Conservation (phyloP, 2,888 invertebrate genomes). For the Zelleria hepariella region DNA sequence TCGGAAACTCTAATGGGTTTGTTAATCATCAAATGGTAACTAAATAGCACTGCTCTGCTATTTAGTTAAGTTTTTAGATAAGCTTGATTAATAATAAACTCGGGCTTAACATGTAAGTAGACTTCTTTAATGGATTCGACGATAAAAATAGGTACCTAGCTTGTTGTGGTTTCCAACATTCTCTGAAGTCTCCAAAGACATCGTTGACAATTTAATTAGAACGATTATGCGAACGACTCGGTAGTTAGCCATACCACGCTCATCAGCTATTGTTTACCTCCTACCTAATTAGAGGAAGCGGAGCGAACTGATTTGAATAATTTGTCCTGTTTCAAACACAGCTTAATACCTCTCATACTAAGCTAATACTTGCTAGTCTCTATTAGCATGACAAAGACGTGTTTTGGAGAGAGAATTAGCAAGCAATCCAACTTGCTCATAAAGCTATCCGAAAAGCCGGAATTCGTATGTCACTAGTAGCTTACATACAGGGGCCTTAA, state of each 20-base stretch:
- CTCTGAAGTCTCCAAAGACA: not conserved
- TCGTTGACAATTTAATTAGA: not conserved
- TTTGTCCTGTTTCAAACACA: not conserved
- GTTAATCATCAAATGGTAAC: too few relatives aligned
- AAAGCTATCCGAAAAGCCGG: not conserved
- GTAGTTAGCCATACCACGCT: not conserved
- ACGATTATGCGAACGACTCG: not conserved
- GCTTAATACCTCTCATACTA: not conserved
- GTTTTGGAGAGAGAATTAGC: not conserved
- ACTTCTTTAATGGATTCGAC: too few relatives aligned
- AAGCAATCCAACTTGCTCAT: not conserved
- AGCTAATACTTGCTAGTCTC: not conserved
- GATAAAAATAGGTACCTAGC: too few relatives aligned
- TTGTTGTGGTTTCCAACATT: not conserved
- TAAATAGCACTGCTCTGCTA: too few relatives aligned
- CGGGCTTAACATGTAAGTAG: too few relatives aligned
- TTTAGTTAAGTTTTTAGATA: too few relatives aligned
- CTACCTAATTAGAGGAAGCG: not conserved
- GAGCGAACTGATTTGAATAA: not conserved
- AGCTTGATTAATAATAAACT: too few relatives aligned
- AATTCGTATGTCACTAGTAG: not conserved
- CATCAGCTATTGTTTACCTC: not conserved
- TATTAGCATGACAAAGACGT: not conserved
- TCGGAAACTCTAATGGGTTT: too few relatives aligned
- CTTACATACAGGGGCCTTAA: too few relatives aligned